A percentile compares a stretch with the other conserved stretches of the same genome.
Conservation (phyloP, 2,797 vertebrate genomes). For the Gymnoscopelus microlampas region DNA sequence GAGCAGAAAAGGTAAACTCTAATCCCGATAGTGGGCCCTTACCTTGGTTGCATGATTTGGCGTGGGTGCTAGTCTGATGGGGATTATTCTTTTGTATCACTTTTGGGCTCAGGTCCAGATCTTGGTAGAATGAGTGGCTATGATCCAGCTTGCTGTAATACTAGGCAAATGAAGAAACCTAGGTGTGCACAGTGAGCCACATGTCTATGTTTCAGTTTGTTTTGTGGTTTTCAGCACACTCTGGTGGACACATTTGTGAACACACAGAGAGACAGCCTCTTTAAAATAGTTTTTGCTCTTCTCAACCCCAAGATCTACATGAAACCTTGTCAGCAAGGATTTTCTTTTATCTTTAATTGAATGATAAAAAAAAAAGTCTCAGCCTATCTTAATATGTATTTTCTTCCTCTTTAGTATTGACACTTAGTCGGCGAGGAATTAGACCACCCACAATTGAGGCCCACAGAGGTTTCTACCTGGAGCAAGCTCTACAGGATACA, state of each 20-base stretch:
- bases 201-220: not conserved
- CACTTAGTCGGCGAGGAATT: slow-evolving; percentile 27
- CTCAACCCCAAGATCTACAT: no score
- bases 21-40: not conserved
- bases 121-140: no score
- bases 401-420: slow-evolving; percentile 34
- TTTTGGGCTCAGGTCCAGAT: no score
- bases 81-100: no score
- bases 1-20: slow-evolving; percentile 75
- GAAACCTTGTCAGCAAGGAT: no score
- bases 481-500: slow-evolving; percentile 63
- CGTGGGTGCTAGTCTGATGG: no score
- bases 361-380: not conserved
- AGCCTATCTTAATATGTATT: not conserved
- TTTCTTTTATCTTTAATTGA: no score
- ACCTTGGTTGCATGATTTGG: not conserved
- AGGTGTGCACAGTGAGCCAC: no score
- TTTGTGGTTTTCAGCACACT: not conserved
- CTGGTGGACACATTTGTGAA: no score
- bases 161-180: not conserved
- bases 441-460: slow-evolving; percentile 55
- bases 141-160: not conserved
- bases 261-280: no score
- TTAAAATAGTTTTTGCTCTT: no score
- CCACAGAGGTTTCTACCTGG: slow-evolving; percentile 49